Base-by-base conservation (phyloP, 2,797 vertebrate genomes). In the Harpagifer antarcticus region DNA sequence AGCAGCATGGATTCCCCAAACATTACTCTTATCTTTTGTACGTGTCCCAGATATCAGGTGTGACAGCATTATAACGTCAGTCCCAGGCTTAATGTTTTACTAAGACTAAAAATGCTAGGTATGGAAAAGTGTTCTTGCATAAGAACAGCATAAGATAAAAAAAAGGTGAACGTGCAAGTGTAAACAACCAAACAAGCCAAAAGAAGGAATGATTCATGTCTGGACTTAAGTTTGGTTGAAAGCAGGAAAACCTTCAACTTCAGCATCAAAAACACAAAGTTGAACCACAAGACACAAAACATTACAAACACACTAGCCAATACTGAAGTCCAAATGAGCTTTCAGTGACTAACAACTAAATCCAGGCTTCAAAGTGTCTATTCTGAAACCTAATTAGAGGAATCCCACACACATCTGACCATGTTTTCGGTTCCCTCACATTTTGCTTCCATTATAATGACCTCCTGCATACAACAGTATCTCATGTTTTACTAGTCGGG, bases 391-490 rank as follows among this genome's bases (percentile, higher is more conserved):
- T 33, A 9, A 14, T 11, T 37, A 5, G 37, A 52, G 31, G 60
- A 57, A 23, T 68, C 60, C 43, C 61, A 66, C 27, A 45, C 37
- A 33, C 60, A 23, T 56, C 0, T 0, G 9, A 37, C 31, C 47
- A 45, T 27, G 44, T 49, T 44, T 31, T 49, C 20, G 47, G 17
- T 56, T 8, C 11, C 45, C 10, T 20, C 64, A 59, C 15, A 48
- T 63, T 54, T 40, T 40, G 59, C 55, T 62, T 77, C 71, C 55
- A 13, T 71, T 54, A 40, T 63, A 53, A 62, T 4, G 43, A 54
- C 55, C 66, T 68, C 50, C 49, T 52, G 53, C 44, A 68, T 37
- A 37, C 78, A 60, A 64, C 64, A 64, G 40, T 42, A 49, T 68
- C 27, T 64, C 55, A 43, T 56, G 42, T 66, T 72, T 63, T 45